Evolutionary conservation across 1,140 invertebrate genomes (phyloP), one percentile per base, ranked within the genome.

Genomic region (Chelonus insularis): DNA sequence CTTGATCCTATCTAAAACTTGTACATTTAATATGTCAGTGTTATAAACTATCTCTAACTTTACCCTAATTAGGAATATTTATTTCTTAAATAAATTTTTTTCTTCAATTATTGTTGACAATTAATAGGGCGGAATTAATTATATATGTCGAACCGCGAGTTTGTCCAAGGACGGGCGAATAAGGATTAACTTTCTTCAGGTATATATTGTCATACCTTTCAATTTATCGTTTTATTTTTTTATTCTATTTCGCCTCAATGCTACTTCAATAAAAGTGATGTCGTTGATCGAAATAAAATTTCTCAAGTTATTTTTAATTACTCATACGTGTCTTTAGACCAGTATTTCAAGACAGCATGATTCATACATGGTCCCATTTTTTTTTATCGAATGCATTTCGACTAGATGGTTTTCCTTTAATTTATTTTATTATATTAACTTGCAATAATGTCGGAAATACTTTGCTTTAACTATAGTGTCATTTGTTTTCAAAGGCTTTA

Each of bases 121-220:
- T 37, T 43, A 5, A 43, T 8, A 47, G 43, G 23, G 55, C 39
- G 34, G 43, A 57, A 45, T 16, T 45, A 47, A 25, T 21, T 41
- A 21, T 50, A 50, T 25, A 50, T 11, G 6, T 25, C 18, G 21
- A 50, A 23, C 47, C 47, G 18, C 21, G 47, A 25, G 21, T 50
- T 36, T 55, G 34, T 55, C 20, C 29, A 55, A 18, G 32, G 52
- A 37, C 34, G 20, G 20, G 18, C 52, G 11, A 55, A 39, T 37
- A 37, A 55, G 37, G 32, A 55, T 55, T 11, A 55, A 37, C 12
- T 16, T 16, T 23, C 21, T 55, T 12, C 4, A 52, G 45, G 36
- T 39, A 45, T n/a, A n/a, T n/a, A n/a, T 45, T 3, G 12, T 45
- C 18, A 18, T 18, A 45, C 18, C 14, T 16, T 9, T 45, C 16